These are phyloP conservation scores for Zaprionus lachaisei DNA, from an alignment of 1,140 invertebrate species.

Conservation along the genomic window DNA sequence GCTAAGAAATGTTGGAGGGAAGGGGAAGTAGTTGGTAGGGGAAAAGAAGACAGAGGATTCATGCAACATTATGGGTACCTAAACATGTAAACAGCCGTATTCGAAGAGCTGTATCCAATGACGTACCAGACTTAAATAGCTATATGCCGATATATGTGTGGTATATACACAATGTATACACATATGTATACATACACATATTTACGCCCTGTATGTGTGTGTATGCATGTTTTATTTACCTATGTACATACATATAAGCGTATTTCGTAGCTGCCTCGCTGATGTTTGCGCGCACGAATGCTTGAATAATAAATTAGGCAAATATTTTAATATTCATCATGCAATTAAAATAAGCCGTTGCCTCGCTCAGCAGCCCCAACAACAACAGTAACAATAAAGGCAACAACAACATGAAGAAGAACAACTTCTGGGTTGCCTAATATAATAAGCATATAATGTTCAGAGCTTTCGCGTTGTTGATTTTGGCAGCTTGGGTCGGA, in stretches of 20 bases:
- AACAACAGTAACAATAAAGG: conserved; percentile 3
- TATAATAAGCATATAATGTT: conserved; percentile 74
- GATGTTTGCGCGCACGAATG: conserved; percentile 66
- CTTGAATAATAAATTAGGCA: conserved; percentile 83
- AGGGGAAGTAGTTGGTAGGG: too few relatives aligned
- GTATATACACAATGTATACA: not conserved
- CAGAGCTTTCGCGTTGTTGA: conserved; percentile 44
- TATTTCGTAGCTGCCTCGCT: conserved; percentile 23
- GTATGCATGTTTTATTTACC: not conserved
- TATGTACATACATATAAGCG: conserved; percentile 6
- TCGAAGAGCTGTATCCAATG: conserved; percentile 9
- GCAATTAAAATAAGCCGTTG: conserved; percentile 83
- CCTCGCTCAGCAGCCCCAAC: conserved; percentile 38
- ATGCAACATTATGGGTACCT: conserved; percentile 36
- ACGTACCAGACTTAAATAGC: conserved; percentile 15
- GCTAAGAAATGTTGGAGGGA: not conserved
- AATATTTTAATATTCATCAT: conserved; percentile 84
- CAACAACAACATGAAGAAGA: conserved; percentile 17
- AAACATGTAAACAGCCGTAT: conserved; percentile 44
- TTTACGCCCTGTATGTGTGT: conserved; percentile 7
- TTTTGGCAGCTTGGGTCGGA: conserved; percentile 35
- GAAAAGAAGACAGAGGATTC: not conserved
- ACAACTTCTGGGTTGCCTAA: conserved; percentile 70
- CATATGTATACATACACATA: not conserved
- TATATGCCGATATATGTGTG: not conserved